Evolutionary conservation across 2,797 vertebrate species (phyloP), one percentile per base, ranked within the genome.

Genomic region (Syngnathus acus): DNA sequence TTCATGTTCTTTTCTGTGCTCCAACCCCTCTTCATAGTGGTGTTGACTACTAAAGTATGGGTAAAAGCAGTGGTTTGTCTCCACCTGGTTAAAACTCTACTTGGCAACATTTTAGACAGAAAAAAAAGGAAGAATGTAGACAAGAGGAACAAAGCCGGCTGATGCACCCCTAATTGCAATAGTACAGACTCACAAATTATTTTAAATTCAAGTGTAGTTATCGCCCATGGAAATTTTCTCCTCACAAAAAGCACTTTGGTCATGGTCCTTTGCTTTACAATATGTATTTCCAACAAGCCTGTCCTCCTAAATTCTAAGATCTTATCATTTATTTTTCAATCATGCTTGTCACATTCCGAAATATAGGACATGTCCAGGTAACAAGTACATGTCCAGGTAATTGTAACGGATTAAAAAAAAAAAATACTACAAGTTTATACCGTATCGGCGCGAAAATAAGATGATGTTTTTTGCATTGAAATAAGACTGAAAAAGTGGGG

Each of bases 1-100:
- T 76, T 67, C 70, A 70, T 72, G 76, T 74, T 72, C 67, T 72
- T 74, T 75, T 72, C 65, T 73, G 68, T 48, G 16, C 57, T 42
- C 38, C 42, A 47, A 65, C 38, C 68, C 64, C 74, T 74, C 78
- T 62, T 72, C 64, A 75, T 59, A 57, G 66, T 70, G 74, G 80
- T 69, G 64, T 59, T 74, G 74, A 65, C 74, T 76, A 59, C 50
- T 55, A 50, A 73, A 74, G 68, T 57, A 76, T 65, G 72, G 58
- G 62, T 68, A 43, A 76, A 72, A 79, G 79, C 67, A 73, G 65
- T 0, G 54, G 63, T 68, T 67, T 68, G 67, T 66, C 73, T 57
- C 14, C 67, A 38, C 19, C 45, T 11, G 0, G 64, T 73, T 72
- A 69, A 74, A 65, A 62, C 71, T 64, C 69, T 39, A 65, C 69